Evolutionary conservation across 2,797 vertebrate species (phyloP).

Genomic region (Takifugu rubripes): DNA sequence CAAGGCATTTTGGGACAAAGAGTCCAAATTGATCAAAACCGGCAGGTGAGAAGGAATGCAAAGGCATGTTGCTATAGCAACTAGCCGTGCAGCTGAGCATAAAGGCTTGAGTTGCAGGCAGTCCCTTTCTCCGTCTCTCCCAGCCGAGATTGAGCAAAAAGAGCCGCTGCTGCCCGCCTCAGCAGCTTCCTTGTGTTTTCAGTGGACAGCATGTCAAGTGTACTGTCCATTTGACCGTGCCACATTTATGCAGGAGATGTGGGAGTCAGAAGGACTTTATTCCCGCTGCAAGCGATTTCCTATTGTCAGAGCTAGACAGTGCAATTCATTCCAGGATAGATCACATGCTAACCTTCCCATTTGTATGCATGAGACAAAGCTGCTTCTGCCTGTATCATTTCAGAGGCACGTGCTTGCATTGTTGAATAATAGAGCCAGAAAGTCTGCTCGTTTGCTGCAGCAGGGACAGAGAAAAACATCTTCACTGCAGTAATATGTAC

Average conservation of each 20-base stretch:
- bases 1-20: conserved; percentile 59
- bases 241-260: conserved; percentile 24
- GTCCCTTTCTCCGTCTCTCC: conserved; percentile 32
- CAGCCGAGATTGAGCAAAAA: conserved; percentile 24
- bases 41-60: conserved; percentile 73
- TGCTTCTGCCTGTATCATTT: conserved; percentile 47
- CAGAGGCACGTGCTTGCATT: conserved; percentile 38
- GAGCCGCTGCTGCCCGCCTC: conserved; percentile 50
- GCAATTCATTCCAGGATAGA: conserved; percentile 43
- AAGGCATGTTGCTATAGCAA: conserved; percentile 77
- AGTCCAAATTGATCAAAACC: conserved; percentile 69
- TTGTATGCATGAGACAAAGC: conserved; percentile 60
- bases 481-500: conserved; percentile 33
- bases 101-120: conserved; percentile 53
- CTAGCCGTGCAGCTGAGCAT: conserved; percentile 62
- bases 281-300: conserved; percentile 26
- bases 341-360: conserved; percentile 53
- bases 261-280: conserved; percentile 37
- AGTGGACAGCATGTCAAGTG: conserved; percentile 42
- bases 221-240: conserved; percentile 47
- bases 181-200: conserved; percentile 54
- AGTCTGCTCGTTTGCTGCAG: conserved; percentile 42
- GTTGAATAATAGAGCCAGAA: conserved; percentile 51
- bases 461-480: conserved; percentile 26
- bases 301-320: conserved; percentile 27